These are phyloP conservation scores for Lasioglossum marginatum DNA, from an alignment of 2,888 invertebrate genomes.

Conservation along the genomic window DNA sequence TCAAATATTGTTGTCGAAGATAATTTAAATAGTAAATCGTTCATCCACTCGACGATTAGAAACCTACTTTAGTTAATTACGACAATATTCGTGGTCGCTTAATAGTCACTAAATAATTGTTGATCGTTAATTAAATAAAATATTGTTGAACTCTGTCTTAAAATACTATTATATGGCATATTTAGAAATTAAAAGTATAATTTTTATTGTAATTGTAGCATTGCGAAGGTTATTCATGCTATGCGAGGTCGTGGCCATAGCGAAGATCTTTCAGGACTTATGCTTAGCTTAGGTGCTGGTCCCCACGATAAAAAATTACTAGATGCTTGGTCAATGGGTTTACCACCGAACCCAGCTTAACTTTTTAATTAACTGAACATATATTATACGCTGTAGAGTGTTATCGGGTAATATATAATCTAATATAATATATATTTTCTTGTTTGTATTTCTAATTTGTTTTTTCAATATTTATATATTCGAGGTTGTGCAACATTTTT, in stretches of 20 bases:
- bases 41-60: no score
- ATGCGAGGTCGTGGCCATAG: slow-evolving; percentile 80
- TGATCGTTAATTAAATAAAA: background rate
- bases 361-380: slow-evolving; percentile 36
- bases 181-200: slow-evolving; percentile 10
- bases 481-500: slow-evolving; percentile 66
- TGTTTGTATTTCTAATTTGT: slow-evolving; percentile 42
- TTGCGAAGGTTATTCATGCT: slow-evolving; percentile 82
- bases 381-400: slow-evolving; percentile 51
- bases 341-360: slow-evolving; percentile 82
- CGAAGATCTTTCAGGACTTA: slow-evolving; percentile 79
- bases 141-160: background rate
- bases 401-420: slow-evolving; percentile 57
- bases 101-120: background rate
- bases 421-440: slow-evolving; percentile 47
- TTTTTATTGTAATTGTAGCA: slow-evolving; percentile 72
- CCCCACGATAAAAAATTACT: slow-evolving; percentile 81
- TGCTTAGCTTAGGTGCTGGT: slow-evolving; percentile 82
- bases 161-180: background rate
- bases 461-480: slow-evolving; percentile 56
- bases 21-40: no score
- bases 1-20: no score
- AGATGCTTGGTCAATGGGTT: slow-evolving; percentile 82
- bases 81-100: no score
- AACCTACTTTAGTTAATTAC: no score